A percentile compares a stretch with the other conserved stretches of the same genome.
These are phyloP conservation scores for Myrmecophaga tridactyla DNA, from an alignment of 2,113 vertebrate genomes.

Conservation along the genomic window DNA sequence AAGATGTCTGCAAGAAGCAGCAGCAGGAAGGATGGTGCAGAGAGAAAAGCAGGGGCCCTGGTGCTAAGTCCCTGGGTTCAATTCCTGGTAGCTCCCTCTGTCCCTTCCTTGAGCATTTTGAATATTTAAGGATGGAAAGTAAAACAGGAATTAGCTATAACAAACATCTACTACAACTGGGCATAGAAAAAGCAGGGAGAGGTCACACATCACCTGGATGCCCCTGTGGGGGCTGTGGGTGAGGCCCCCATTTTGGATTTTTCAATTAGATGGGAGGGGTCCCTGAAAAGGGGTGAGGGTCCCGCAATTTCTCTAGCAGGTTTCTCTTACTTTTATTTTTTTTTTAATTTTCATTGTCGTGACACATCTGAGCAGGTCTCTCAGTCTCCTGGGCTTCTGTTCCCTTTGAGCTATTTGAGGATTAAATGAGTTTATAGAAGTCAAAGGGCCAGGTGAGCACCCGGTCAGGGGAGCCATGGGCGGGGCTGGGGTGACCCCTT, in stretches of 20 bases:
- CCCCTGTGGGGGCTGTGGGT: not conserved
- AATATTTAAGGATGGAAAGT: slow-evolving; percentile 13
- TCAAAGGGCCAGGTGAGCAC: not conserved
- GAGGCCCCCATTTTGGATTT: not conserved
- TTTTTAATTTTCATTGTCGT: too few species aligned
- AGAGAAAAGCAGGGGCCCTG: not conserved
- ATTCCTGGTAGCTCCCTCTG: too few species aligned
- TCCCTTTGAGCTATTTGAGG: not conserved
- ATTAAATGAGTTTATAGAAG: not conserved
- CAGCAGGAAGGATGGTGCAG: accelerated
- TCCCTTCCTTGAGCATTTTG: not conserved
- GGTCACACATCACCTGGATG: not conserved
- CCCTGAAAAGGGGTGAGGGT: not conserved
- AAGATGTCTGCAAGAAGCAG: too few species aligned
- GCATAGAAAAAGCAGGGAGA: not conserved
- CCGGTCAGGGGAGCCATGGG: not conserved
- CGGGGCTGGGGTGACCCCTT: not conserved
- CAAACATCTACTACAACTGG: not conserved
- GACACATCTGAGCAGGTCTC: not conserved
- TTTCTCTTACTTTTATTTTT: too few species aligned
- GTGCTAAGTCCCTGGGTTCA: not conserved
- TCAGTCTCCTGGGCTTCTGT: not conserved
- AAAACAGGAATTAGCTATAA: not conserved
- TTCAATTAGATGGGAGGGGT: not conserved
- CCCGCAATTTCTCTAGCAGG: not conserved